Percentiles rank a stretch among this genome's conserved stretches.
phyloP scores from a whole-genome alignment of 2,113 vertebrate species.

The Poeciliopsis retropinna region DNA sequence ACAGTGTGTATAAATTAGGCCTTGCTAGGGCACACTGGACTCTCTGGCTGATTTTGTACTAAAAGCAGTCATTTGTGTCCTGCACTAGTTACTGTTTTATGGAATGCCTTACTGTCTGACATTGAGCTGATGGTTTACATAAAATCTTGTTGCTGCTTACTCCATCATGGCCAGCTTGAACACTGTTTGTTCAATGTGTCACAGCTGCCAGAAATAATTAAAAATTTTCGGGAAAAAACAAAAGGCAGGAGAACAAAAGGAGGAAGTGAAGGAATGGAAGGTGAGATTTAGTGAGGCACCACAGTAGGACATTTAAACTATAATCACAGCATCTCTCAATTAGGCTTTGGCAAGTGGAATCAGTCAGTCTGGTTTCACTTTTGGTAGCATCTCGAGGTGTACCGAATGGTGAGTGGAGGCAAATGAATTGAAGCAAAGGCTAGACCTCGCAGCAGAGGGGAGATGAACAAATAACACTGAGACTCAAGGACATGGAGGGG shows the following conservation, averaged over 20 bases:
- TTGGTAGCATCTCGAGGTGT: constrained; percentile 48
- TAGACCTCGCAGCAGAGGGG: constrained; percentile 24
- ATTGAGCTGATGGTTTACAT: constrained; percentile 7
- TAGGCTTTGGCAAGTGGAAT: constrained; percentile 41
- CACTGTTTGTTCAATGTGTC: constrained; percentile 57
- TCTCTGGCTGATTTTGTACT: not conserved
- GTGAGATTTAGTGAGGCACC: constrained; percentile 12
- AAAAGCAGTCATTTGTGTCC: not conserved
- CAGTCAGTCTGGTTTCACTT: constrained; percentile 44
- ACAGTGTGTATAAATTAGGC: too few species aligned
- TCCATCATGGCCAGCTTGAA: constrained; percentile 61
- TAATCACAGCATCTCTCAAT: constrained; percentile 50
- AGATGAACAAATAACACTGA: constrained; percentile 46
- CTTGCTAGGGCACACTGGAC: not conserved
- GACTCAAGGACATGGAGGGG: constrained; percentile 56
- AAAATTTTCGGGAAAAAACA: constrained; percentile 4
- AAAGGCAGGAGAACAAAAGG: not conserved
- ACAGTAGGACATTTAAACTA: constrained; percentile 52
- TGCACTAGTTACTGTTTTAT: too few species aligned
- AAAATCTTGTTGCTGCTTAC: not conserved
- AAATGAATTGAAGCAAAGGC: constrained; percentile 38
- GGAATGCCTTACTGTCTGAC: constrained; percentile 21
- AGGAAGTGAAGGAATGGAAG: not conserved
- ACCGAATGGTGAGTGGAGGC: constrained; percentile 1
- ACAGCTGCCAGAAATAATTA: constrained; percentile 40